Base-by-base conservation (phyloP, 2,113 vertebrate species). In the Siniperca chuatsi region DNA sequence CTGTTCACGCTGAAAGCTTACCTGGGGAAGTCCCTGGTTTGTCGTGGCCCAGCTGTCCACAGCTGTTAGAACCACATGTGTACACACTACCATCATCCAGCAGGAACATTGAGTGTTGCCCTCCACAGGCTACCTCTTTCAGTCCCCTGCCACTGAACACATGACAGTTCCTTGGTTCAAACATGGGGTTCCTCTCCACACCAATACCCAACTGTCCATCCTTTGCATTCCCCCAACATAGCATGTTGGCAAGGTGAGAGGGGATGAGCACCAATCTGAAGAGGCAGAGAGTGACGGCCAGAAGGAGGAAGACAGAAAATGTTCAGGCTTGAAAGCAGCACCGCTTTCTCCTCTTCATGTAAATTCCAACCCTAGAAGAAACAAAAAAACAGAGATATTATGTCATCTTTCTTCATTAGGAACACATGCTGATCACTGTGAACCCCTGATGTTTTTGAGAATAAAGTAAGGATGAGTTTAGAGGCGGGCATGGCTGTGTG, bases 191-290 rank as follows among this genome's bases (percentile, higher is more conserved):
- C 78, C 95, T 96, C 58, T 95, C 92, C 76, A 89, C 92, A 35
- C 95, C 96, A 66, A 97, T 94, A 12, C 97, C 98, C 91, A 98
- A 95, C 35, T 97, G 97, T 94, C 98, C 98, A 62, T 97, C 95
- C 89, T 94, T 96, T 21, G 97, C 96, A 89, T 97, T 98, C 54
- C 98, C 98, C 98, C 98, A 99, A 89, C 98, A 98, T 93, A 99
- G 94, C 98, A 99, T 98, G 94, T 93, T 96, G 80, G 65, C 25
- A 29, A 81, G 57, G 48, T 79, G 52, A 62, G 60, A 71, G 75
- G 85, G 86, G 80, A 60, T 42, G 68, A 88, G 80, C 58, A 72
- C 87, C 82, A 57, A 81, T 77, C 76, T 77, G 61, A 89, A 65
- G 79, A 79, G 75, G 75, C 40, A 69, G 78, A 71, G 71, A 55